These are phyloP conservation scores for Eupleurogrammus muticus DNA, from an alignment of 2,797 vertebrate genomes.

Conservation along the genomic window DNA sequence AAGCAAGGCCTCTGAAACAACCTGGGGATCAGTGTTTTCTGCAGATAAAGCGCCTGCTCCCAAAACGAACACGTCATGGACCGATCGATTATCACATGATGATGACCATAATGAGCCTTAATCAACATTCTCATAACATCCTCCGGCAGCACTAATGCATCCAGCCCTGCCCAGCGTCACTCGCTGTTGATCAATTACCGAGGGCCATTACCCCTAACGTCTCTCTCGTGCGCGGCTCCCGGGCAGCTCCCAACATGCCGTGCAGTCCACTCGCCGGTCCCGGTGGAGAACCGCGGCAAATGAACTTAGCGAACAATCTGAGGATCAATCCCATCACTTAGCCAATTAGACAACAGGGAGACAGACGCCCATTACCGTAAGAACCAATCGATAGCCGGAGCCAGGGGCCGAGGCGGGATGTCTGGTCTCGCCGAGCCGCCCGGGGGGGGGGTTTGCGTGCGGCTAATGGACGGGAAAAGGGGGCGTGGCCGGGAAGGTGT, in stretches of 20 bases:
- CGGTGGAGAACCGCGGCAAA: constrained; percentile 67
- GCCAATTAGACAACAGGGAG: constrained; percentile 86
- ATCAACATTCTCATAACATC: constrained; percentile 77
- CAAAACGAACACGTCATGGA: too few species aligned
- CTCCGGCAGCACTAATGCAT: constrained; percentile 73
- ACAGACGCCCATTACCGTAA: constrained; percentile 84
- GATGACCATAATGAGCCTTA: constrained; percentile 70
- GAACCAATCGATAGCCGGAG: constrained; percentile 85
- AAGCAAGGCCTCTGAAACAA: too few species aligned
- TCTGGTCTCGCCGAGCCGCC: constrained; percentile 66
- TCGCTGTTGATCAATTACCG: constrained; percentile 78
- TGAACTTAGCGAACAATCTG: constrained; percentile 83
- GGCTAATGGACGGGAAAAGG: constrained; percentile 69
- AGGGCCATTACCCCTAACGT: constrained; percentile 76
- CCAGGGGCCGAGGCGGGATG: constrained; percentile 75
- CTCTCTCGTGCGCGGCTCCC: constrained; percentile 62
- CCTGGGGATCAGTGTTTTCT: too few species aligned
- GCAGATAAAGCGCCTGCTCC: too few species aligned
- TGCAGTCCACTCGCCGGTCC: constrained; percentile 67
- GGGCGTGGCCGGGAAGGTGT: constrained; percentile 44
- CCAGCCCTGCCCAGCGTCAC: constrained; percentile 69
- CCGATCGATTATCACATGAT: constrained; percentile 69
- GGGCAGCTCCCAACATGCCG: constrained; percentile 60
- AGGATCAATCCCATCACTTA: constrained; percentile 87
- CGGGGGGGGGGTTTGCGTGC: constrained; percentile 50